Evolutionary conservation across 2,113 vertebrate species (phyloP).

Genomic region (Apistogramma diplotaenia): DNA sequence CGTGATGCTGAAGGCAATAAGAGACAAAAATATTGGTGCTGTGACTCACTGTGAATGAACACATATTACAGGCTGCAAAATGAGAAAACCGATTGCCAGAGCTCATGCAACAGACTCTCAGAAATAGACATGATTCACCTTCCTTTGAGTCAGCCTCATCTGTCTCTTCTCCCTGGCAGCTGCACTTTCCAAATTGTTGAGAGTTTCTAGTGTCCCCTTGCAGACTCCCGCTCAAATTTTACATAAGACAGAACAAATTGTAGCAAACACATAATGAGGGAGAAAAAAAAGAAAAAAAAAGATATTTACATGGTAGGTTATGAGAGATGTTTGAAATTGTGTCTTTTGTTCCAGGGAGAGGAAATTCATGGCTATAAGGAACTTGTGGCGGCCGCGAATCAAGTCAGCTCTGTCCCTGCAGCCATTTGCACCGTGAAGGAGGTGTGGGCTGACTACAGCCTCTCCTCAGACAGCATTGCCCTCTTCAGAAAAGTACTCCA

Average conservation of each 20-base stretch:
- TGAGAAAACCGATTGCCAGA: constrained; percentile 35
- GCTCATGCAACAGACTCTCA: constrained; percentile 34
- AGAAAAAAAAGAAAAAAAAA: neutral
- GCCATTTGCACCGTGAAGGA: constrained; percentile 79
- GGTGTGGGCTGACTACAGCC: constrained; percentile 78
- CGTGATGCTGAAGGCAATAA: constrained; percentile 24
- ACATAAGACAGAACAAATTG: neutral
- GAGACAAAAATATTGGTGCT: constrained; percentile 54
- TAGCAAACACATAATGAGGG: neutral
- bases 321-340: neutral
- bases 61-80: constrained; percentile 48
- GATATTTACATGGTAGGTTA: neutral
- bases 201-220: neutral
- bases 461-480: constrained; percentile 74
- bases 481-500: constrained; percentile 86
- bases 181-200: neutral
- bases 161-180: neutral
- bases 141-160: constrained; percentile 27
- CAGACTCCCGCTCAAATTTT: neutral
- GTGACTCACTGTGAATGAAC: constrained; percentile 53
- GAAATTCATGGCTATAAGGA: constrained; percentile 70
- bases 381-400: constrained; percentile 67
- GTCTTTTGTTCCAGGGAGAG: constrained; percentile 73
- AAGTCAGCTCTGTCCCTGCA: constrained; percentile 75
- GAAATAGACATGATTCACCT: constrained; percentile 61